Evolutionary conservation across 2,888 invertebrate genomes (phyloP).

Genomic region (Tholera decimalis): DNA sequence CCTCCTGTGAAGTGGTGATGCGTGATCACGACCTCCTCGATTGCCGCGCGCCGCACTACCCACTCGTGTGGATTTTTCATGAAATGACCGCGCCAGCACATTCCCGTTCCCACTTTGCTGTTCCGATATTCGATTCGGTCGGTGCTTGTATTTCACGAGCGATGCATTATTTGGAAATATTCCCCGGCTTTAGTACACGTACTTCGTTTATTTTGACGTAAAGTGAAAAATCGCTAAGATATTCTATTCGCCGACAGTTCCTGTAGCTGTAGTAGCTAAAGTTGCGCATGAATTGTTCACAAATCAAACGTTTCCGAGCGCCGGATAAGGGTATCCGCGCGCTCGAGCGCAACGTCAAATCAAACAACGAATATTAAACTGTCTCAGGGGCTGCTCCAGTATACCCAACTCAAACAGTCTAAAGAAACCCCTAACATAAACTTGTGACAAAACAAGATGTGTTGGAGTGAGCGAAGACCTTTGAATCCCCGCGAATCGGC

Average conservation of each 20-base stretch:
- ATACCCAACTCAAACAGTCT: slow-evolving; percentile 1
- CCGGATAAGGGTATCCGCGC: not conserved
- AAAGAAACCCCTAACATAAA: not conserved
- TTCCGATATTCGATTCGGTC: slow-evolving; percentile 23
- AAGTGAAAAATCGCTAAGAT: slow-evolving; percentile 59
- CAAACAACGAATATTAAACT: not conserved
- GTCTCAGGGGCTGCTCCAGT: not conserved
- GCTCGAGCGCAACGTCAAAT: not conserved
- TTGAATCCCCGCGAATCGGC: not conserved
- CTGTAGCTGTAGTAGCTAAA: slow-evolving; percentile 63
- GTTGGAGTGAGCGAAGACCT: slow-evolving; percentile 16
- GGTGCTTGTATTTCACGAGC: slow-evolving; percentile 23
- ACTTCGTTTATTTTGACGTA: slow-evolving; percentile 59
- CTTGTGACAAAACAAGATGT: slow-evolving; percentile 8
- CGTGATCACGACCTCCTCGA: not conserved
- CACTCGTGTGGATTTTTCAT: slow-evolving; percentile 33
- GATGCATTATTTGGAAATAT: slow-evolving; percentile 57
- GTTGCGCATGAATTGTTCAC: slow-evolving; percentile 57
- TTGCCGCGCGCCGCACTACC: slow-evolving; percentile 2
- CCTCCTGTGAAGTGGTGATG: slow-evolving; percentile 10
- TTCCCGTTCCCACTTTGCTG: slow-evolving; percentile 2
- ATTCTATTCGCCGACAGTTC: slow-evolving; percentile 54
- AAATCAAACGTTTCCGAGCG: slow-evolving; percentile 54
- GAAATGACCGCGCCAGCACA: slow-evolving; percentile 25
- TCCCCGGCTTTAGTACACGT: slow-evolving; percentile 35